These are phyloP conservation scores for Siderastrea radians DNA, from an alignment of 92 coral and sea anemone species.

Conservation along the genomic window DNA sequence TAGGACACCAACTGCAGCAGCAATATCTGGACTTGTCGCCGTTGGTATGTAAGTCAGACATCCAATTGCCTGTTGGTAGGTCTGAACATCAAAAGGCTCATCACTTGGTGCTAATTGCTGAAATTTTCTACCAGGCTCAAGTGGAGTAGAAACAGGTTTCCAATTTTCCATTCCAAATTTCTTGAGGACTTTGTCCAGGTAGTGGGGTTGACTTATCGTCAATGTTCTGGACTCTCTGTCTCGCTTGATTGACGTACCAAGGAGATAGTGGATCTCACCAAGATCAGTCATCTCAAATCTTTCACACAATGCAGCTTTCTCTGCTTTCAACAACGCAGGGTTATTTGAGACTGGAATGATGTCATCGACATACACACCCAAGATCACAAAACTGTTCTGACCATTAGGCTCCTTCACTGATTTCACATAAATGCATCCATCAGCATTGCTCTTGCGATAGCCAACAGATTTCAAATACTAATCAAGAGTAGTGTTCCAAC, in stretches of 20 bases:
- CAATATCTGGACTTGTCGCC: no score
- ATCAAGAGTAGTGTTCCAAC: no score
- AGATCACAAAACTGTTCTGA: neutral
- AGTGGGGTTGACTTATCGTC: conserved; percentile 65
- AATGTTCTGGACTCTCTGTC: conserved; percentile 65
- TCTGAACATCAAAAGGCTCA: conserved; percentile 15
- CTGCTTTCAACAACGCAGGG: no score
- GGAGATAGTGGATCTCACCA: conserved; percentile 63
- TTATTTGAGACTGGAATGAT: no score
- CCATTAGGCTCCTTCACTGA: conserved; percentile 37
- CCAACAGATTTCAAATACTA: no score
- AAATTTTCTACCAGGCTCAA: conserved; percentile 73
- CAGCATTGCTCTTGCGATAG: no score
- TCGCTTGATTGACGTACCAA: conserved; percentile 68
- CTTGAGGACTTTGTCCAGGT: conserved; percentile 60
- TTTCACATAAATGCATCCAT: neutral
- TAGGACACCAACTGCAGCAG: no score
- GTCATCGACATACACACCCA: no score
- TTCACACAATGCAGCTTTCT: no score
- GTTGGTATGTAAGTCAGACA: no score
- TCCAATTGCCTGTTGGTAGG: no score
- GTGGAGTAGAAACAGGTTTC: conserved; percentile 75
- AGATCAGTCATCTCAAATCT: conserved; percentile 63
- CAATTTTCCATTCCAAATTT: conserved; percentile 76
- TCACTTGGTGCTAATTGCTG: conserved; percentile 41